Evolutionary conservation across 2,888 invertebrate genomes (phyloP).

Genomic region (Sceliomorpha sp.): DNA sequence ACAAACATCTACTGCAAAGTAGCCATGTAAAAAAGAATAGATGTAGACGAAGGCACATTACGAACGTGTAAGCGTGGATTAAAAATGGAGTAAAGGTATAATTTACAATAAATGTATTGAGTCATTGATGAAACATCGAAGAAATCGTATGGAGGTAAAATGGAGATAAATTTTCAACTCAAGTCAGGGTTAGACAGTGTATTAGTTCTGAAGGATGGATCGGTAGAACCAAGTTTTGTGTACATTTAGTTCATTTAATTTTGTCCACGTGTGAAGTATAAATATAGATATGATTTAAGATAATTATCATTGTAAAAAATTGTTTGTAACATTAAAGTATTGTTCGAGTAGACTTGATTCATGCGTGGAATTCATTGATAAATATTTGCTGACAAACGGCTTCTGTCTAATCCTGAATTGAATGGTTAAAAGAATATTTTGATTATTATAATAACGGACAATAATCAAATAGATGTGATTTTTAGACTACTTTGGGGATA

Average conservation of each 20-base stretch:
- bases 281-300: too few species aligned
- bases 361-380: too few species aligned
- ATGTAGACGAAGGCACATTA: slow-evolving; percentile 57
- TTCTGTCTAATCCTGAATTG: slow-evolving; percentile 24
- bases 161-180: slow-evolving; percentile 8
- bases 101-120: slow-evolving; percentile 65
- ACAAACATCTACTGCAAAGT: slow-evolving; percentile 54
- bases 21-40: slow-evolving; percentile 58
- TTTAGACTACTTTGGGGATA: slow-evolving; percentile 9
- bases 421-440: slow-evolving; percentile 13
- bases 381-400: neutral
- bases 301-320: too few species aligned
- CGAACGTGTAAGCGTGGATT: slow-evolving; percentile 59
- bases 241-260: too few species aligned
- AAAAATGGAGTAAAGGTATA: slow-evolving; percentile 64
- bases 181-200: neutral
- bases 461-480: slow-evolving; percentile 26
- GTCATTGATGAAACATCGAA: slow-evolving; percentile 13
- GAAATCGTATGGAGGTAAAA: slow-evolving; percentile 10
- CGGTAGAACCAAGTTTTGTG: too few species aligned
- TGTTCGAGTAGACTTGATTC: too few species aligned
- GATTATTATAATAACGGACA: slow-evolving; percentile 15
- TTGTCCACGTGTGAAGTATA: too few species aligned
- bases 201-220: neutral
- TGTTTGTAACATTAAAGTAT: too few species aligned